Evolutionary conservation across 2,797 vertebrate species (phyloP).

Genomic region (Uromys caudimaculatus): DNA sequence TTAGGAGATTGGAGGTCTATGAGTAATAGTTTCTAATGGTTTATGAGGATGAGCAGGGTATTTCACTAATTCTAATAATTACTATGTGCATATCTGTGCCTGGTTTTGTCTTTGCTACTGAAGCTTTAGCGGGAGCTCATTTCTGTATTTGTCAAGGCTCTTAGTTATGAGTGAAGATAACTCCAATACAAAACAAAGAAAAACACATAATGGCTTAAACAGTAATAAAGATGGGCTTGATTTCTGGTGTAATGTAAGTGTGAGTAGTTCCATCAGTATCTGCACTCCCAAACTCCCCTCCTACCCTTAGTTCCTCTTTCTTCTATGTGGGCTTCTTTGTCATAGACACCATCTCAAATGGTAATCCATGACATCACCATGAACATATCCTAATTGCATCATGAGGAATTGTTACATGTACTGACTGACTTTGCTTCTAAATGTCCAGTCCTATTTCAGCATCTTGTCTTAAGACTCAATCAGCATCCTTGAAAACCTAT

Average conservation of each 20-base stretch:
- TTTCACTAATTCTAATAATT: not conserved
- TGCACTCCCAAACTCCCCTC: not conserved
- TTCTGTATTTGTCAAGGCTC: not conserved
- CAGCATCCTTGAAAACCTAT: not conserved
- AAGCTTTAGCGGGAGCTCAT: not conserved
- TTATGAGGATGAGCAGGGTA: not conserved
- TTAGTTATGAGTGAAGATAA: not conserved
- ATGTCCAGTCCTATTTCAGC: not conserved
- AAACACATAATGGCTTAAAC: not conserved
- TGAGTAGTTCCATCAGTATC: not conserved
- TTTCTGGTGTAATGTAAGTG: not conserved
- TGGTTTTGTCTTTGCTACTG: not conserved
- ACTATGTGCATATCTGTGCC: not conserved
- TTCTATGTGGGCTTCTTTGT: not conserved
- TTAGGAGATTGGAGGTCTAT: not conserved
- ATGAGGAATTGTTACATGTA: not conserved
- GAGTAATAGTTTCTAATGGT: not conserved
- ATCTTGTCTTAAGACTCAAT: not conserved
- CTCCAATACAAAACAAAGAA: not conserved
- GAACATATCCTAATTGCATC: not conserved
- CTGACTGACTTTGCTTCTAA: not conserved
- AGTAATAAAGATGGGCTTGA: not conserved
- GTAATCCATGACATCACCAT: not conserved
- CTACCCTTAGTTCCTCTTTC: not conserved
- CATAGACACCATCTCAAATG: not conserved